Evolutionary conservation across 2,797 vertebrate genomes (phyloP).

Genomic region (Rhodeus uyekii): DNA sequence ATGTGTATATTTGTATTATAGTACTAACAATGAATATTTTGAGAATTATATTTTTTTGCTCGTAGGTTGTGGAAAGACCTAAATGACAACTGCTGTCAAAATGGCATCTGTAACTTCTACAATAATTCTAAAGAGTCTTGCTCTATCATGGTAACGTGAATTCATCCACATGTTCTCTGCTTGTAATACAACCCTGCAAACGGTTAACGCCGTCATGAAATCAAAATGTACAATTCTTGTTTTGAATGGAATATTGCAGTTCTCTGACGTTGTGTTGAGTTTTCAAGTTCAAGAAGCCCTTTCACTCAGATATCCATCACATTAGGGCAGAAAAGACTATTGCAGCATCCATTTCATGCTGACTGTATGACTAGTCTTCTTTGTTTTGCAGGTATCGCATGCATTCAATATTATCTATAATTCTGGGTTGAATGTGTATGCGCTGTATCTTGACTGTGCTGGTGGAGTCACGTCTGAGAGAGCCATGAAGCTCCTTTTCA

Average conservation of each 20-base stretch:
- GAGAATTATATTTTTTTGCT: slow-evolving; percentile 7
- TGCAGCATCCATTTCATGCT: background rate
- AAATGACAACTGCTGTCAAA: slow-evolving; percentile 75
- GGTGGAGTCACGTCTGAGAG: slow-evolving; percentile 65
- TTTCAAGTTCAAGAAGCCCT: background rate
- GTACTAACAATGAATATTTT: background rate
- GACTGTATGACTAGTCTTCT: slow-evolving; percentile 3
- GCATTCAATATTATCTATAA: slow-evolving; percentile 72
- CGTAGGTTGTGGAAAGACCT: slow-evolving; percentile 77
- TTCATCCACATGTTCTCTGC: background rate
- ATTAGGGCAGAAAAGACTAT: background rate
- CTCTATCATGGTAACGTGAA: slow-evolving; percentile 59
- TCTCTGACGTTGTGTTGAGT: background rate
- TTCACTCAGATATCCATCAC: background rate
- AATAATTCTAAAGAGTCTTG: slow-evolving; percentile 67
- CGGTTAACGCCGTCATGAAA: background rate
- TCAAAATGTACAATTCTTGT: background rate
- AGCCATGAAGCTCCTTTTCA: slow-evolving; percentile 73
- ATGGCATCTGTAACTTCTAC: slow-evolving; percentile 74
- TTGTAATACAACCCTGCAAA: background rate
- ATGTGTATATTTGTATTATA: background rate
- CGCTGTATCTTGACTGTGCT: slow-evolving; percentile 78
- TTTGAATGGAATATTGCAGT: background rate
- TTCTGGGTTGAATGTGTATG: slow-evolving; percentile 75
- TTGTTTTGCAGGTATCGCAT: slow-evolving; percentile 63